Conservation (phyloP, 2,888 invertebrate genomes). For the Arrhopalites spinosus region DNA sequence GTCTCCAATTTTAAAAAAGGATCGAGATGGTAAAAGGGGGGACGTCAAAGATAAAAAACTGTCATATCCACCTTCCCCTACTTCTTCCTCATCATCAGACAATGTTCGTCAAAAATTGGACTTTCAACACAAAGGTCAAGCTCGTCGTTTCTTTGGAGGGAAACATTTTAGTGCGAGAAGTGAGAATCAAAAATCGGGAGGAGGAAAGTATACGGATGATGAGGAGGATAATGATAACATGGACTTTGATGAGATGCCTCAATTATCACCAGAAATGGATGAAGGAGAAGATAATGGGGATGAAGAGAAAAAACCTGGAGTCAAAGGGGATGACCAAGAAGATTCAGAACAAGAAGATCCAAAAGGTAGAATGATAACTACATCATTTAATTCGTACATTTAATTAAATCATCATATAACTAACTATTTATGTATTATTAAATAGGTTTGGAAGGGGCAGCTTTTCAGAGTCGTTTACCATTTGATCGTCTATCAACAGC, state of each 20-base stretch:
- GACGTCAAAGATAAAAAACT: neutral
- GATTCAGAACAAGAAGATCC: conserved; percentile 66
- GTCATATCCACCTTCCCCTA: neutral
- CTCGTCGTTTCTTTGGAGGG: conserved; percentile 21
- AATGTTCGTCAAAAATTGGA: conserved; percentile 9
- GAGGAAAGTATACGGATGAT: conserved; percentile 17
- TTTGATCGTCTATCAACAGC: conserved; percentile 92
- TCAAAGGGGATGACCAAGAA: conserved; percentile 41
- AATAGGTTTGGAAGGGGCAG: conserved; percentile 83
- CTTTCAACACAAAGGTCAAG: conserved; percentile 11
- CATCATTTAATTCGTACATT: no score
- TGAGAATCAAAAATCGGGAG: conserved; percentile 4
- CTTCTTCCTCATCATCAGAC: conserved; percentile 4
- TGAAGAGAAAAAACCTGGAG: conserved; percentile 27
- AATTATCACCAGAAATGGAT: conserved; percentile 22
- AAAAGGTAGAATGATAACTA: conserved; percentile 58
- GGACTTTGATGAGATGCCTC: conserved; percentile 20
- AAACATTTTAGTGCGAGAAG: conserved; percentile 29
- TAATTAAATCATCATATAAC: no score
- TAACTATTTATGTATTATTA: conserved; percentile 47
- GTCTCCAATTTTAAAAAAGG: conserved; percentile 50
- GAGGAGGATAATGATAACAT: conserved; percentile 19
- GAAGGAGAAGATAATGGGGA: conserved; percentile 42
- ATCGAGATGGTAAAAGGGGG: neutral
- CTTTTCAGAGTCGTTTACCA: conserved; percentile 90